Evolutionary conservation across 2,797 vertebrate species (phyloP).

Genomic region (Molossus molossus): DNA sequence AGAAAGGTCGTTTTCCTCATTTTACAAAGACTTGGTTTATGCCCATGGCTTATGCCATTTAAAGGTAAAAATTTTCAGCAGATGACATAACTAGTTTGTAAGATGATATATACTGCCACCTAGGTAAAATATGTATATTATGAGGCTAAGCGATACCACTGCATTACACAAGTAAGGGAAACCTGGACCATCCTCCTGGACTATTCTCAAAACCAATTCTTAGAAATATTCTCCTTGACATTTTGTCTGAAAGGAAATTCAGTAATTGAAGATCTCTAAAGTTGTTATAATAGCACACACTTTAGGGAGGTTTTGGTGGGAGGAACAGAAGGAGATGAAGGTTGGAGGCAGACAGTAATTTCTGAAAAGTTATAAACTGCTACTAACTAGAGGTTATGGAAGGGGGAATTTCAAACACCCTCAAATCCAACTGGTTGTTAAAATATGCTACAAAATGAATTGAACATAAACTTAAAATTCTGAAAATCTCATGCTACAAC

Average conservation of each 20-base stretch:
- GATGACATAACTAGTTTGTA: neutral
- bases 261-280: neutral
- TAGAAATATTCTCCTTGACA: neutral
- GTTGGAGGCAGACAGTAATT: neutral
- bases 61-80: neutral
- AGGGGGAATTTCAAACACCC: neutral
- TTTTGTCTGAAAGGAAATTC: neutral
- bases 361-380: neutral
- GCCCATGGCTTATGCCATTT: neutral
- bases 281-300: neutral
- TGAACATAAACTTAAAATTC: slow-evolving; percentile 27
- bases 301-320: neutral
- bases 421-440: neutral
- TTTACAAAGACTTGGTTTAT: neutral
- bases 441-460: slow-evolving; percentile 4
- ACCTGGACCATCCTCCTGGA: neutral
- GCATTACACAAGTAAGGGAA: neutral
- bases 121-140: neutral
- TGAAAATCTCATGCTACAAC: slow-evolving; percentile 38
- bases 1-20: neutral
- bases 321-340: neutral
- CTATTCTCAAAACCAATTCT: neutral
- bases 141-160: neutral
- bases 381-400: neutral
- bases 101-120: neutral